Conservation (phyloP, 1,140 invertebrate genomes). For the Zaprionus kolodkinae region DNA sequence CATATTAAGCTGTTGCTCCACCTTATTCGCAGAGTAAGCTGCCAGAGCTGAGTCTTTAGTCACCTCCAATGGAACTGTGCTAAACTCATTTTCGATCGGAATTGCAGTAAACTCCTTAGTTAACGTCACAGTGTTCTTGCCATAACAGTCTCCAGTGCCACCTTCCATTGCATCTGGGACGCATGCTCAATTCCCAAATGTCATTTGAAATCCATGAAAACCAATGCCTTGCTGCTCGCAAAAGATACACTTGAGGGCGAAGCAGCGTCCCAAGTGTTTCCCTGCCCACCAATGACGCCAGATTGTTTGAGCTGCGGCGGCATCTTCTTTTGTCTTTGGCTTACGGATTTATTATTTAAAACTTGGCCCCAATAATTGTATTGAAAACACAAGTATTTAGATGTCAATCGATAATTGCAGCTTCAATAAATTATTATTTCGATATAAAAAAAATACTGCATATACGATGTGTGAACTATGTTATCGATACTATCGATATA, state of each 20-base stretch:
- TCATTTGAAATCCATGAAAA: slow-evolving; percentile 40
- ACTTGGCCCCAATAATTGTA: not conserved
- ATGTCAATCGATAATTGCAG: not conserved
- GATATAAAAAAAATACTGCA: not conserved
- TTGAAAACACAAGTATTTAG: not conserved
- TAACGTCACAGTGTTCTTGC: not conserved
- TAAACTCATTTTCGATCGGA: no score
- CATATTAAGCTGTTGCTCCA: no score
- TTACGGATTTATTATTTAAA: not conserved
- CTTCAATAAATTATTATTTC: not conserved
- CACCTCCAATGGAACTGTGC: no score
- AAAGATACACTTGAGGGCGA: slow-evolving; percentile 48
- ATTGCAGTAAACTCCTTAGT: no score
- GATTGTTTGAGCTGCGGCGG: slow-evolving; percentile 36
- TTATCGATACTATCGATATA: not conserved
- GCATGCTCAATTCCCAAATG: slow-evolving; percentile 35
- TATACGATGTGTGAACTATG: not conserved
- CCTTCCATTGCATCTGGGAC: slow-evolving; percentile 10
- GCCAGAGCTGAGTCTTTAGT: no score
- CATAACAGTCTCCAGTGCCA: not conserved
- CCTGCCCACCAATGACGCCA: slow-evolving; percentile 46
- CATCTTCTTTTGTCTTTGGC: slow-evolving; percentile 18
- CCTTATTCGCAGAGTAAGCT: no score
- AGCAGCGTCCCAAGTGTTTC: not conserved
- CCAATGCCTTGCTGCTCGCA: slow-evolving; percentile 25